These are phyloP conservation scores for Phaethon lepturus DNA, from an alignment of 2,113 vertebrate genomes.

Conservation along the genomic window DNA sequence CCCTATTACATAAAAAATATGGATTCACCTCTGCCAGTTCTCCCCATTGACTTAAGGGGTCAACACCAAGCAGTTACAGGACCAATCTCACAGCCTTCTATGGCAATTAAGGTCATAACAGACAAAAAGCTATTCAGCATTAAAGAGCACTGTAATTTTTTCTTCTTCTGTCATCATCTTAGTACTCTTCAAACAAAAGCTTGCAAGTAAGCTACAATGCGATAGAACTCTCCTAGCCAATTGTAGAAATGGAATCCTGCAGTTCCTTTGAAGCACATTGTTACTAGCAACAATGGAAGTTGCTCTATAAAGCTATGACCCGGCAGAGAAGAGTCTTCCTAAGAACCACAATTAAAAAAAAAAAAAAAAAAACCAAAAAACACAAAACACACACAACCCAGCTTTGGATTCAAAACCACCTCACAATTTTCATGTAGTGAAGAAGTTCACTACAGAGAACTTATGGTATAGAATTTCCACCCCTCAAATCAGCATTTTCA, in stretches of 20 bases:
- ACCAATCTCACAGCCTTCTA: background rate
- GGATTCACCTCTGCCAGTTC: background rate
- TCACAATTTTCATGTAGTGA: background rate
- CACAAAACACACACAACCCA: background rate
- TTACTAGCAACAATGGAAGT: constrained; percentile 40
- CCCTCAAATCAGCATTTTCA: background rate
- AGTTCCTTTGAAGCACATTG: constrained; percentile 36
- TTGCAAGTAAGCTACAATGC: background rate
- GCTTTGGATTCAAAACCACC: background rate
- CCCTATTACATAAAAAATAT: background rate
- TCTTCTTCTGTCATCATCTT: constrained; percentile 12
- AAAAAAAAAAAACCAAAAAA: background rate
- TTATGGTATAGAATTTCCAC: background rate
- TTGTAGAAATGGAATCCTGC: constrained; percentile 18
- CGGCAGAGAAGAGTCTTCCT: background rate
- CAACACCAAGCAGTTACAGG: background rate
- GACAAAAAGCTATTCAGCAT: background rate
- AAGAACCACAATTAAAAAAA: background rate
- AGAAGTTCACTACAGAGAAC: background rate
- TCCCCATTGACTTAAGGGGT: background rate
- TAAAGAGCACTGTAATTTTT: background rate
- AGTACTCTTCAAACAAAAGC: constrained; percentile 31
- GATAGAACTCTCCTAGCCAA: background rate
- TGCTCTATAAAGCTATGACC: background rate
- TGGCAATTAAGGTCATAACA: background rate